Evolutionary conservation across 2,888 invertebrate genomes (phyloP).

Genomic region (Trypoxylon attenuatum): DNA sequence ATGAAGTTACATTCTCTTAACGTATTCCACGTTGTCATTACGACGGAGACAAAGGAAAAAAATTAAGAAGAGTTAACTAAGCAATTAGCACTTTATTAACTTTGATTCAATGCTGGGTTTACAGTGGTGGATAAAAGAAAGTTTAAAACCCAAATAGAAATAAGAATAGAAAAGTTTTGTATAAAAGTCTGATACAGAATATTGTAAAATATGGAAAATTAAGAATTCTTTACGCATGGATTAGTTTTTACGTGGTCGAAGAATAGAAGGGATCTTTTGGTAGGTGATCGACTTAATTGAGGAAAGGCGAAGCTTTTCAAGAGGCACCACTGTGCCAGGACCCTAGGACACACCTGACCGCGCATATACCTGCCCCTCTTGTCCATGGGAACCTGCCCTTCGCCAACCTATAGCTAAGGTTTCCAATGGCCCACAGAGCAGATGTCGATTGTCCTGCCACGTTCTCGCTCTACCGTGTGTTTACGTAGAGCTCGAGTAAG

Average conservation of each 20-base stretch:
- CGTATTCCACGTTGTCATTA: too few relatives aligned
- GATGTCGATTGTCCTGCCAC: constrained; percentile 63
- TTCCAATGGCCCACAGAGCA: constrained; percentile 45
- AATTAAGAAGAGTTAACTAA: too few relatives aligned
- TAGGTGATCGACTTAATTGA: constrained; percentile 26
- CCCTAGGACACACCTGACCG: constrained; percentile 47
- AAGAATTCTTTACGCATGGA: too few relatives aligned
- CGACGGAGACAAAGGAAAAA: too few relatives aligned
- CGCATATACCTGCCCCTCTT: constrained; percentile 44
- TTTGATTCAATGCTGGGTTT: too few relatives aligned
- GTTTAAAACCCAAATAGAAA: too few relatives aligned
- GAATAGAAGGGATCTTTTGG: constrained; percentile 13
- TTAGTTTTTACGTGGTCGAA: constrained; percentile 2
- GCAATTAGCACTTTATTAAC: too few relatives aligned
- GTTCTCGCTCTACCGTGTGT: constrained; percentile 27
- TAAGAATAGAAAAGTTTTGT: too few relatives aligned
- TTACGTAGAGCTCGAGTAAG: constrained; percentile 12
- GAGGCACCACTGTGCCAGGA: not conserved
- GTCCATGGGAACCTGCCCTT: constrained; percentile 57
- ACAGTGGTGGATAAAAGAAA: too few relatives aligned
- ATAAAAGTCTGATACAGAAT: too few relatives aligned
- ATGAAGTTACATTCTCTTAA: too few relatives aligned
- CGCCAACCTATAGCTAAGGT: constrained; percentile 46
- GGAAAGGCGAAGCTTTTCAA: constrained; percentile 19
- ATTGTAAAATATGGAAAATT: too few relatives aligned